Base-by-base conservation (phyloP, 2,797 vertebrate genomes). In the Gallinago solitaria region DNA sequence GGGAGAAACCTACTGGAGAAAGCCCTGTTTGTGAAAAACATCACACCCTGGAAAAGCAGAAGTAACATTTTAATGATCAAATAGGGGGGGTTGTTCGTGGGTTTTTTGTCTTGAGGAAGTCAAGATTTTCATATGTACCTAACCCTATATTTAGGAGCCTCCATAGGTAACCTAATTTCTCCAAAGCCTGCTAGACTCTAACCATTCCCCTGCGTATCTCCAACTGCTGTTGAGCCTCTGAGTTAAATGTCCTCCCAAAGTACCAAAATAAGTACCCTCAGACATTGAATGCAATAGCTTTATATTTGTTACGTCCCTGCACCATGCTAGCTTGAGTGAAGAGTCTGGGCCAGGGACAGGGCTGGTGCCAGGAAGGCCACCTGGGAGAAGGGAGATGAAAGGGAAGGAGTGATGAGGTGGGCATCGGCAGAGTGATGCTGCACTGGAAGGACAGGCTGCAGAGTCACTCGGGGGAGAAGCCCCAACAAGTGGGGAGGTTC, bases 51-150 rank as follows among this genome's bases (percentile, higher is more conserved):
- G 60, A 64, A 90, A 87, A 87, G 43, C 28, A 82, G 68, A 67
- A 84, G 8, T 59, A 39, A 37, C 11, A 7, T 0, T 24, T 5
- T 5, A 53, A 11, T 53, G 39, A n/a, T 70, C 64, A 80, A 30
- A 63, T 3, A 13, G 7, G 5, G 1, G 3, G 0, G 1, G 11
- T 51, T 28, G 17, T 73, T 33, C 43, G 48, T 21, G 41, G 41
- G 9, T 5, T 2, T 16, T 17, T 21, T 11, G 33, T 64, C 27
- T 74, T 64, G 48, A 84, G 28, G 30, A 74, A 16, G 32, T 35
- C 35, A 87, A 57, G 30, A 37, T 81, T 82, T 69, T 79, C 16
- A 3, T n/a, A 16, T 28, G 21, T 82, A 9, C 59, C 28, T 73
- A 59, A 65, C 9, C 6, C 18, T 75, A 0, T 60, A 35, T 65